Percentiles rank a stretch among this genome's conserved stretches.
These are phyloP conservation scores for Ferdinandea cuprea DNA, from an alignment of 2,888 invertebrate species.

Conservation along the genomic window DNA sequence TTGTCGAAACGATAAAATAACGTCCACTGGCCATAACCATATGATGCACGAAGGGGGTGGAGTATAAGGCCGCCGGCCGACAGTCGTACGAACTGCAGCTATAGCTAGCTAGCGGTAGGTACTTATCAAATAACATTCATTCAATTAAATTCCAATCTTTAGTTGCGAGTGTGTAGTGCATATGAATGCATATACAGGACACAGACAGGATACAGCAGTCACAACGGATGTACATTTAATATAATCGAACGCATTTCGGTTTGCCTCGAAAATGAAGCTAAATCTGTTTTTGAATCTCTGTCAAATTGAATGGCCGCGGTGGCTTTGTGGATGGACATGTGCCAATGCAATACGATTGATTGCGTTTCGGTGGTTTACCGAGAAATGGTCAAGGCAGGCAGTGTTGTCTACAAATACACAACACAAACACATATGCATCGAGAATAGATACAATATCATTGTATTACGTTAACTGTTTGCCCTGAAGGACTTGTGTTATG, in stretches of 20 bases:
- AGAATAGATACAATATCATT: constrained; percentile 32
- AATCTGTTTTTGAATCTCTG: constrained; percentile 74
- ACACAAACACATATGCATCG: not conserved
- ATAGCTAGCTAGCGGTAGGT: constrained; percentile 35
- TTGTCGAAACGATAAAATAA: constrained; percentile 8
- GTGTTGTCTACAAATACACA: not conserved
- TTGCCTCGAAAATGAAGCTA: constrained; percentile 71
- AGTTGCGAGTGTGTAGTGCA: constrained; percentile 32
- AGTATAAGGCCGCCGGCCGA: no score
- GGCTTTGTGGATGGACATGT: constrained; percentile 69
- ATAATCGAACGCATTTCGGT: constrained; percentile 70
- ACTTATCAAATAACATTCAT: constrained; percentile 74
- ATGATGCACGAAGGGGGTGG: not conserved
- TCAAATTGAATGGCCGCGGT: constrained; percentile 70
- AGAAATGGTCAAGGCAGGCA: constrained; percentile 50
- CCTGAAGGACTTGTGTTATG: constrained; percentile 36
- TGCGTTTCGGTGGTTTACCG: constrained; percentile 71
- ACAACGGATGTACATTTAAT: constrained; percentile 63
- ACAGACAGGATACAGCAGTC: not conserved
- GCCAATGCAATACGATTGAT: constrained; percentile 72
- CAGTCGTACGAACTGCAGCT: not conserved
- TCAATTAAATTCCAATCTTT: constrained; percentile 74
- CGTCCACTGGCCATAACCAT: constrained; percentile 1
- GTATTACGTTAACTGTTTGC: constrained; percentile 26
- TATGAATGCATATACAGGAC: not conserved